Percentiles rank a stretch among this genome's conserved stretches.
These are phyloP conservation scores for Martes flavigula DNA, from an alignment of 2,797 vertebrate genomes.

Conservation along the genomic window DNA sequence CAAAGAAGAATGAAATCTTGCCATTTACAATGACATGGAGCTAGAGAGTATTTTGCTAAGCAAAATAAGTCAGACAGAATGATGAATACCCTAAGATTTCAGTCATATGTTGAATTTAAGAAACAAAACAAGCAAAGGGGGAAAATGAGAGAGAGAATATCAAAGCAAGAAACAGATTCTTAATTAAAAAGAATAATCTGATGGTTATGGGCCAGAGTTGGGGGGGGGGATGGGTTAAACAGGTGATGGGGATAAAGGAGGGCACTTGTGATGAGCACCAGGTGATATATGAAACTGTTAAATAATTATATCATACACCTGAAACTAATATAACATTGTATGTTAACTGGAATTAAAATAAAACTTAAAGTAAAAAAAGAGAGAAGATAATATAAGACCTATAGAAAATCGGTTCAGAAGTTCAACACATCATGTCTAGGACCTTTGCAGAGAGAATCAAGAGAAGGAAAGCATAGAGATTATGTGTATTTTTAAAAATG, in stretches of 20 bases:
- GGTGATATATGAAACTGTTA: background rate
- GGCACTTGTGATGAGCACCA: background rate
- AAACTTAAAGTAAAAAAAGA: background rate
- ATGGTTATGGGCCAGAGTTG: background rate
- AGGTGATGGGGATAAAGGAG: background rate
- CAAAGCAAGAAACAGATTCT: background rate
- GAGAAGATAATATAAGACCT: background rate
- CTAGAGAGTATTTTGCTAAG: background rate
- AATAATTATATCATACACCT: background rate
- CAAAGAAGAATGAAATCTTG: background rate
- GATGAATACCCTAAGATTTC: background rate
- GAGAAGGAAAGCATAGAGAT: background rate
- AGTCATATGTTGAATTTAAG: background rate
- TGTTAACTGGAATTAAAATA: background rate
- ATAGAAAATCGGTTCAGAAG: background rate
- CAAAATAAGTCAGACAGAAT: background rate
- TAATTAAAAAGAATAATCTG: background rate
- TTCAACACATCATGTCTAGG: background rate
- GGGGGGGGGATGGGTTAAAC: background rate
- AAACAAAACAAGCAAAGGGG: background rate
- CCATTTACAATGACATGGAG: background rate
- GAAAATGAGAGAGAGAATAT: background rate
- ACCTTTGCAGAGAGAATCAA: background rate
- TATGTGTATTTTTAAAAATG: background rate
- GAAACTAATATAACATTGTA: background rate